Conservation (phyloP, 2,113 vertebrate species). For the Chionomys nivalis region DNA sequence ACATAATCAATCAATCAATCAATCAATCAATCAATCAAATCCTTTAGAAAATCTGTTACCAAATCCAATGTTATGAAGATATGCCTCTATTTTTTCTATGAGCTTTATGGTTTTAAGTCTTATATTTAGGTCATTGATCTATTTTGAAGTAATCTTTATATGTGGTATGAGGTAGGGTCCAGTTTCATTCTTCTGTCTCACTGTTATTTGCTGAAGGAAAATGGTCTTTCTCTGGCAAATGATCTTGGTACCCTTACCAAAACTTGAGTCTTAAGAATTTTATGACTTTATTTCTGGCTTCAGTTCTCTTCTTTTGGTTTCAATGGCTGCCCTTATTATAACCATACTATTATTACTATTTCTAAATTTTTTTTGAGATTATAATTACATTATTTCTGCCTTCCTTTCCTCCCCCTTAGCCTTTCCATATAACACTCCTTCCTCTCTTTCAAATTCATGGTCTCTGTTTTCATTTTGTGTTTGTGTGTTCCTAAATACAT, state of each 20-base stretch:
- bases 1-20: too few relatives aligned
- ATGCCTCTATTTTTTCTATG: not conserved
- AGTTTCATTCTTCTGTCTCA: not conserved
- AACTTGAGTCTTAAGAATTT: not conserved
- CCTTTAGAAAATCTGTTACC: not conserved
- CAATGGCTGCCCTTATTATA: not conserved
- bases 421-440: not conserved
- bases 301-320: not conserved
- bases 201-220: not conserved
- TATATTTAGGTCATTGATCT: not conserved
- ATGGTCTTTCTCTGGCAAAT: not conserved
- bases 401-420: not conserved
- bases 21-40: too few relatives aligned
- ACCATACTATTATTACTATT: not conserved
- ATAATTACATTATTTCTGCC: not conserved
- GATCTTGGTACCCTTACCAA: not conserved
- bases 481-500: not conserved
- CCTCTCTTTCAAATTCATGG: not conserved
- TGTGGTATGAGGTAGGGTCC: not conserved
- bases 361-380: not conserved
- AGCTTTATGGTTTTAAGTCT: not conserved
- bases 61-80: not conserved
- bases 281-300: slow-evolving; percentile 32
- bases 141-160: not conserved
- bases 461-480: not conserved